Conservation (phyloP, 2,797 vertebrate genomes). For the Macroramphosus scolopax region DNA sequence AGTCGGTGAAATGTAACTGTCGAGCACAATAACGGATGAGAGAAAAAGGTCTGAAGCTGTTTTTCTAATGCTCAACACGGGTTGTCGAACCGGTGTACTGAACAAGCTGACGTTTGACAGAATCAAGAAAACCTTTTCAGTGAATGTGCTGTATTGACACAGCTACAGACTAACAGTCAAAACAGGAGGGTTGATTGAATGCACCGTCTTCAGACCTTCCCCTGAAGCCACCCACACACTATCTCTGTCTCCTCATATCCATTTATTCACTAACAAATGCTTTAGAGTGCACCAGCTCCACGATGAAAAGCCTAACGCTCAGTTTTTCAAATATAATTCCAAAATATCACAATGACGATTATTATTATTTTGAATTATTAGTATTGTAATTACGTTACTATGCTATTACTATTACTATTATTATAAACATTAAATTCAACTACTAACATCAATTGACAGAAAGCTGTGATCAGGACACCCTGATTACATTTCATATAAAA, state of each 20-base stretch:
- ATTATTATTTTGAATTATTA: too few species aligned
- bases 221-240: constrained; percentile 36
- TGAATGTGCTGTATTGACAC: too few species aligned
- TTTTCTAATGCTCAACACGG: too few species aligned
- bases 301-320: constrained; percentile 2
- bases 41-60: too few species aligned
- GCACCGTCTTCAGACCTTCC: constrained; percentile 36
- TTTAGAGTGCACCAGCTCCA: constrained; percentile 18
- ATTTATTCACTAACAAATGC: constrained; percentile 31
- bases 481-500: too few species aligned
- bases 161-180: constrained; percentile 22
- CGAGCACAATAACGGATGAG: too few species aligned
- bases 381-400: too few species aligned
- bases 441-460: too few species aligned
- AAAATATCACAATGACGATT: constrained; percentile 24
- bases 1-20: constrained; percentile 3
- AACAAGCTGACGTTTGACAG: constrained; percentile 22
- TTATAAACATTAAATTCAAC: too few species aligned
- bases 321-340: constrained; percentile 15
- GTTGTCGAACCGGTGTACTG: too few species aligned
- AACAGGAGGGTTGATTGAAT: constrained; percentile 44
- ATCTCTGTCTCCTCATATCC: constrained; percentile 15
- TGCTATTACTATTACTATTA: too few species aligned
- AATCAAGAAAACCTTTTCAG: constrained; percentile 9
- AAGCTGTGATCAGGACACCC: too few species aligned